phyloP scores from a whole-genome alignment of 2,888 invertebrate species.

The Helobdella robusta region DNA sequence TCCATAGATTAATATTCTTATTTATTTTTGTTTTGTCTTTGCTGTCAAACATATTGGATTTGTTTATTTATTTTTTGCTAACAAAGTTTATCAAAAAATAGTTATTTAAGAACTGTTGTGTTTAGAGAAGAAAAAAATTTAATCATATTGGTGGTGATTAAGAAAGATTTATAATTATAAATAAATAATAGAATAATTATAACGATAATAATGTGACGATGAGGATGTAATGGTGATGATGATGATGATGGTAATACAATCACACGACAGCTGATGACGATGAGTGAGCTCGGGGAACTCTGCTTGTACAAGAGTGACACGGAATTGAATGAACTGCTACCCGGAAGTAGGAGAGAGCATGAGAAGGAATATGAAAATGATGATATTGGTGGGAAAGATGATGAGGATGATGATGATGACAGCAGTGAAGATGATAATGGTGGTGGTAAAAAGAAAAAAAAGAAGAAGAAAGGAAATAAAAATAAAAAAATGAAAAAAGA shows the following conservation, averaged over 20 bases:
- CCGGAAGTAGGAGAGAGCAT: constrained; percentile 40
- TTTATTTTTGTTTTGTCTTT: too few species aligned
- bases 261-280: constrained; percentile 19
- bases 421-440: constrained; percentile 14
- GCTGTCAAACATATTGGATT: too few species aligned
- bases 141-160: not conserved
- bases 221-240: too few species aligned
- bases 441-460: not conserved
- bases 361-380: constrained; percentile 32
- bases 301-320: constrained; percentile 77
- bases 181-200: too few species aligned
- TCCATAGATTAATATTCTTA: too few species aligned
- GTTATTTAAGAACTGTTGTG: too few species aligned
- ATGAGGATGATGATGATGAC: constrained; percentile 37
- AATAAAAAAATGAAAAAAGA: too few species aligned
- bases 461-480: constrained; percentile 15
- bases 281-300: constrained; percentile 58
- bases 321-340: constrained; percentile 60
- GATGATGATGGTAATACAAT: not conserved
- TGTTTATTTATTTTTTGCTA: too few species aligned
- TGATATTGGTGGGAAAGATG: constrained; percentile 35
- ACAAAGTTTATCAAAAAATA: too few species aligned
- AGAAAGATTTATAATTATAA: not conserved
- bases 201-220: too few species aligned
- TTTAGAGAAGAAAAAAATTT: too few species aligned